Conservation (phyloP, 1,140 invertebrate species). For the Notospermus geniculatus region DNA sequence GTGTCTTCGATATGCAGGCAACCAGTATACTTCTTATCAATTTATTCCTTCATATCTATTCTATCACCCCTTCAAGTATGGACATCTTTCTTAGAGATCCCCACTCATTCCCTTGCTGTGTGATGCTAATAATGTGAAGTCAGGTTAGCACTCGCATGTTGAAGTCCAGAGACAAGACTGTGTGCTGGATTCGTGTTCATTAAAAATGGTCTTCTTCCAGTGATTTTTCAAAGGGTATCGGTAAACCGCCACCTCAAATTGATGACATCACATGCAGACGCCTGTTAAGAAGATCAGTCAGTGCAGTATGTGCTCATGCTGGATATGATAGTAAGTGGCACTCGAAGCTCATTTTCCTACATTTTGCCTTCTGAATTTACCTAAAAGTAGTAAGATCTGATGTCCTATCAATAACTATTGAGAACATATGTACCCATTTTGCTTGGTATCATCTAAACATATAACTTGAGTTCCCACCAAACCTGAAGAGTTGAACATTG, state of each 20-base stretch:
- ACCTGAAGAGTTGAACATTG: too few relatives aligned
- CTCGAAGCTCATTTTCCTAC: too few relatives aligned
- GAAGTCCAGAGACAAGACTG: too few relatives aligned
- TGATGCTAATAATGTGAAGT: too few relatives aligned
- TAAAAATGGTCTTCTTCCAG: conserved; percentile 26
- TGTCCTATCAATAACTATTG: too few relatives aligned
- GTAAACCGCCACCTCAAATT: conserved; percentile 34
- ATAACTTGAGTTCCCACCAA: too few relatives aligned
- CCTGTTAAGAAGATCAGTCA: conserved; percentile 39
- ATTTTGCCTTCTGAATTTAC: too few relatives aligned
- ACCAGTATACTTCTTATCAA: not conserved
- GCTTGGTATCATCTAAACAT: too few relatives aligned
- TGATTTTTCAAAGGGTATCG: conserved; percentile 42
- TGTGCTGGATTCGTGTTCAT: conserved; percentile 10
- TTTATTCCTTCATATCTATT: not conserved
- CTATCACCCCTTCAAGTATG: not conserved
- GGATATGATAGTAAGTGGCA: conserved; percentile 49
- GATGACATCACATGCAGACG: conserved; percentile 33
- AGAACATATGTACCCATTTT: too few relatives aligned
- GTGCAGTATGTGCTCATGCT: conserved; percentile 46
- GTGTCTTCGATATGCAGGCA: too few relatives aligned
- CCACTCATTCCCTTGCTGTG: not conserved
- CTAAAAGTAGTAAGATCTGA: too few relatives aligned
- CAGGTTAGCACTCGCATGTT: too few relatives aligned
- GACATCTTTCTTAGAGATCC: not conserved